Conservation (phyloP, 2,888 invertebrate genomes). For the Drosophila nr. perissopoda region DNA sequence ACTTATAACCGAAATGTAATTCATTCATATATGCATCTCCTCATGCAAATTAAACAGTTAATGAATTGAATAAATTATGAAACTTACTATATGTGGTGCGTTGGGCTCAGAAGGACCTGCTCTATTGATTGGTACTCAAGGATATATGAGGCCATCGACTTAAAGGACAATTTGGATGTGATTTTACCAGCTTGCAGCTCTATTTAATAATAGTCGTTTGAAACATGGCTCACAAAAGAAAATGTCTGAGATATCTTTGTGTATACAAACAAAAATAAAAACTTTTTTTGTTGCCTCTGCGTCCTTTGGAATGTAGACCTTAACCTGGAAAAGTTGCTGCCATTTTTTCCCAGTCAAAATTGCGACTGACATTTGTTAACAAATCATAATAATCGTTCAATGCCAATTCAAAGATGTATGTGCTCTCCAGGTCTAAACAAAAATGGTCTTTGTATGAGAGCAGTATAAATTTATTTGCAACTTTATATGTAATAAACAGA, state of each 20-base stretch:
- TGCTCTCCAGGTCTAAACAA: neutral
- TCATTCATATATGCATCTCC: slow-evolving; percentile 35
- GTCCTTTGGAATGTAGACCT: neutral
- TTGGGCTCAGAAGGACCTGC: neutral
- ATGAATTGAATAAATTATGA: slow-evolving; percentile 40
- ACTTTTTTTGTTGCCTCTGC: neutral
- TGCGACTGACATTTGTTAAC: neutral
- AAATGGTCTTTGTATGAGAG: neutral
- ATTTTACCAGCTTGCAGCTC: neutral
- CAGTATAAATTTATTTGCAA: neutral
- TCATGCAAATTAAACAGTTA: slow-evolving; percentile 38
- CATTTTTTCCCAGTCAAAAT: neutral
- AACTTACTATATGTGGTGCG: slow-evolving; percentile 3
- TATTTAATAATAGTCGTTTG: neutral
- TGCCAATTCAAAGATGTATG: neutral
- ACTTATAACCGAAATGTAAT: slow-evolving; percentile 41
- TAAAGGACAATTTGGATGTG: neutral
- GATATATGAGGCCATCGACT: neutral
- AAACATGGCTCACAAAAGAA: neutral
- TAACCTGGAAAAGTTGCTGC: neutral
- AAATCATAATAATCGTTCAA: neutral
- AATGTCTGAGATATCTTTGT: neutral
- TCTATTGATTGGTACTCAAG: neutral
- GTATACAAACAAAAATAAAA: neutral
- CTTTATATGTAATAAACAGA: neutral